Evolutionary conservation across 2,888 invertebrate genomes (phyloP).

Genomic region (Patella caerulea): DNA sequence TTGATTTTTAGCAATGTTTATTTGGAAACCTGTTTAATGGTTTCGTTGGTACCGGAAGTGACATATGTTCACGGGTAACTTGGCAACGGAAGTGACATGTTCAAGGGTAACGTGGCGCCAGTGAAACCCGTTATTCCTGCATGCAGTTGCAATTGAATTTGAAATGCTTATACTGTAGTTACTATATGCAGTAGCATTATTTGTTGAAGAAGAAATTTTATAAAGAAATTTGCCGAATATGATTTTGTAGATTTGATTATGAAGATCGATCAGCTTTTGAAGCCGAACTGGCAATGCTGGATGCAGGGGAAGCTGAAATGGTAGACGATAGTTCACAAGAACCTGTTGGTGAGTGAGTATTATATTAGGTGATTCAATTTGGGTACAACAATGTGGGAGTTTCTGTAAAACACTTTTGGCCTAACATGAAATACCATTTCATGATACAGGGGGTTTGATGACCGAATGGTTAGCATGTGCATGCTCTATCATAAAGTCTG

Average conservation of each 20-base stretch:
- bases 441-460: too few species aligned
- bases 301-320: slow-evolving; percentile 72
- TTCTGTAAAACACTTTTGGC: too few species aligned
- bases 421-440: too few species aligned
- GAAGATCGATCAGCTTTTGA: slow-evolving; percentile 75
- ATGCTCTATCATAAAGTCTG: too few species aligned
- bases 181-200: not conserved
- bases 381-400: not conserved
- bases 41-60: too few species aligned
- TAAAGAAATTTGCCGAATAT: not conserved
- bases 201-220: not conserved
- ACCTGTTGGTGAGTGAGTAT: not conserved
- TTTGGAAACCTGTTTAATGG: too few species aligned
- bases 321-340: slow-evolving; percentile 29
- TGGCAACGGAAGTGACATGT: too few species aligned
- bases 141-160: not conserved
- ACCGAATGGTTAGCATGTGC: too few species aligned
- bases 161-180: slow-evolving; percentile 3
- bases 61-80: too few species aligned
- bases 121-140: too few species aligned
- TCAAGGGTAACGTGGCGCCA: too few species aligned
- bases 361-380: not conserved
- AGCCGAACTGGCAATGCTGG: slow-evolving; percentile 80
- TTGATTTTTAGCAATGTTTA: too few species aligned
- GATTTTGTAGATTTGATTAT: slow-evolving; percentile 36